phyloP scores from a whole-genome alignment of 2,113 vertebrate genomes.

The Donacobius atricapilla region DNA sequence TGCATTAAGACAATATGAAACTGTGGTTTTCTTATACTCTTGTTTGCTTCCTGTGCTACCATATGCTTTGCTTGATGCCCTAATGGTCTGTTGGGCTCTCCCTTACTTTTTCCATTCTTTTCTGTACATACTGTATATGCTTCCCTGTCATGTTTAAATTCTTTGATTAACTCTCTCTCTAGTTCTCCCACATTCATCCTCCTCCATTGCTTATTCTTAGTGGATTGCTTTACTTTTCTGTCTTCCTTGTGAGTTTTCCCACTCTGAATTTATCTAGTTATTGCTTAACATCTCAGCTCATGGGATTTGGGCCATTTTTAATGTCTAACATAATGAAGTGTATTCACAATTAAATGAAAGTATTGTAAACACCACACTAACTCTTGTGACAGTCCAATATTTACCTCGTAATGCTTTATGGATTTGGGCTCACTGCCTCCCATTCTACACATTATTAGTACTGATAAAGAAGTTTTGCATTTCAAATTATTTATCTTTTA shows the following conservation, averaged over 20 bases:
- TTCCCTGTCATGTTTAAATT: background rate
- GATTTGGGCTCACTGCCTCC: background rate
- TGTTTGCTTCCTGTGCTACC: background rate
- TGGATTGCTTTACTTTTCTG: background rate
- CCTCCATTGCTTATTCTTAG: background rate
- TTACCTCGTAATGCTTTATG: background rate
- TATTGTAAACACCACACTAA: background rate
- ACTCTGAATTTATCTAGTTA: background rate
- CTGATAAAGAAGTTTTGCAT: background rate
- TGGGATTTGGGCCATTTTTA: background rate
- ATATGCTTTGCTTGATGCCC: background rate
- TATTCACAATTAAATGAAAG: background rate
- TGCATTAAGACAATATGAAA: background rate
- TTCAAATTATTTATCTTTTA: background rate
- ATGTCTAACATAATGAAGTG: background rate
- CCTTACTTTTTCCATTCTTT: background rate
- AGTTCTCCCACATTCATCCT: background rate
- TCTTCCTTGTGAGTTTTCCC: background rate
- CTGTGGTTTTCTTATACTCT: background rate
- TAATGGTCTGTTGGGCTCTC: background rate
- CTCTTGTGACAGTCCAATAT: background rate
- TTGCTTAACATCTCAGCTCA: background rate
- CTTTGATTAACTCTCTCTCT: background rate
- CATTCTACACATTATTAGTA: background rate
- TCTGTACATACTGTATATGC: background rate